These are phyloP conservation scores for Rhineura floridana DNA, from an alignment of 2,113 vertebrate genomes.

Conservation along the genomic window DNA sequence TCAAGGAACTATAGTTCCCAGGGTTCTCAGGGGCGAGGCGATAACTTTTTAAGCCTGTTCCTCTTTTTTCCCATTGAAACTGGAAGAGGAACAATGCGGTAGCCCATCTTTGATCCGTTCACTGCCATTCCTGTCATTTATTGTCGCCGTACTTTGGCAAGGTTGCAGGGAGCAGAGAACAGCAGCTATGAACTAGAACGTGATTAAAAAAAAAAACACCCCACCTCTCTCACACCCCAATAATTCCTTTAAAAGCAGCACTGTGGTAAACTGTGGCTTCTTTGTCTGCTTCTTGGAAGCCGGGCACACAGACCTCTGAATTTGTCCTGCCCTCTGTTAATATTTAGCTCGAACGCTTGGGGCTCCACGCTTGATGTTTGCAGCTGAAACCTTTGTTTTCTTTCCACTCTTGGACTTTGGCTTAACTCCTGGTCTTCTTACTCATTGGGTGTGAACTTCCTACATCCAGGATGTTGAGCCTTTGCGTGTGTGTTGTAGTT, in stretches of 20 bases:
- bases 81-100: too few species aligned
- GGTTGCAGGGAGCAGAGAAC: too few species aligned
- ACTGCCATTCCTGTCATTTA: too few species aligned
- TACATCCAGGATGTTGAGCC: slow-evolving; percentile 50
- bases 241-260: background rate
- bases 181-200: too few species aligned
- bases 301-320: slow-evolving; percentile 50
- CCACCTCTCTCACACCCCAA: background rate
- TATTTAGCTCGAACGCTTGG: slow-evolving; percentile 60
- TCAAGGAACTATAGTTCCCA: too few species aligned
- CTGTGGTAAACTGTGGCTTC: background rate
- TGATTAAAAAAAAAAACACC: too few species aligned
- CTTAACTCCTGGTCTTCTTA: slow-evolving; percentile 64
- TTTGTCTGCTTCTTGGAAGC: slow-evolving; percentile 8
- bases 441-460: slow-evolving; percentile 68
- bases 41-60: too few species aligned
- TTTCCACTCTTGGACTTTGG: slow-evolving; percentile 53
- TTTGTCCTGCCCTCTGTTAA: slow-evolving; percentile 42
- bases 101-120: too few species aligned
- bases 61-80: too few species aligned
- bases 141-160: too few species aligned
- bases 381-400: slow-evolving; percentile 56
- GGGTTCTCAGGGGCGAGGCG: too few species aligned
- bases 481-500: slow-evolving; percentile 46
- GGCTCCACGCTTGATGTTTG: slow-evolving; percentile 64